Evolutionary conservation across 1,140 invertebrate genomes (phyloP), one percentile per base, ranked within the genome.

Genomic region (Halictus rubicundus): DNA sequence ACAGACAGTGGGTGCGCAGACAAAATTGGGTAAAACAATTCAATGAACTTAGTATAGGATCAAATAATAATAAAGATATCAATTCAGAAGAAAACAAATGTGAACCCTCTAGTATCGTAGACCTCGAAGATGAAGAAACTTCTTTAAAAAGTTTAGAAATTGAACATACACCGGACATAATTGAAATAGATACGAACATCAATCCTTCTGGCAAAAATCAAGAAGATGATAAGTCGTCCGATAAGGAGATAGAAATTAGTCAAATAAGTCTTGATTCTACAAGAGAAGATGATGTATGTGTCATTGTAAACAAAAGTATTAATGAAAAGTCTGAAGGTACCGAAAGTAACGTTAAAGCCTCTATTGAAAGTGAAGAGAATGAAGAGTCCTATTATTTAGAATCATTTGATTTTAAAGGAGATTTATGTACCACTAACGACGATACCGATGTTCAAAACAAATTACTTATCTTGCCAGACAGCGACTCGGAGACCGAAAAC

Each of bases 401-500:
- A 52, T 73, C 88, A 70, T 87, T 76, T 37, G 61, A 83, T 85
- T 88, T 78, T 12, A 69, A 85, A 23, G 76, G 78, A 66, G 68
- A 88, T 21, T 4, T 49, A 25, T 61, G 25, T 64, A 59, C 49
- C 70, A 78, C 89, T 64, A 90, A 91, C 65, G 88, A 93, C 25
- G 90, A 94, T 69, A 86, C 91, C n/a, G 83, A 90, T 81, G 46
- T 88, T 42, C 87, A 91, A 77, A 88, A 87, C 66, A 93, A 94
- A 88, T 91, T 95, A 63, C 91, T 96, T 23, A 93, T 96, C 68
- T 91, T 96, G 37, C 94, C 95, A 8, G 95, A 96, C 82, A 96
- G 94, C 90, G 95, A 96, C 84, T 94, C 94, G 6, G 95, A 96
- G 54, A 93, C 93, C 73, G 95, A 95, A 78, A 92, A 95, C 87